A percentile compares a stretch with the other conserved stretches of the same genome.
Evolutionary conservation across 1,140 invertebrate genomes (phyloP).

Genomic region (Drosophila erecta): DNA sequence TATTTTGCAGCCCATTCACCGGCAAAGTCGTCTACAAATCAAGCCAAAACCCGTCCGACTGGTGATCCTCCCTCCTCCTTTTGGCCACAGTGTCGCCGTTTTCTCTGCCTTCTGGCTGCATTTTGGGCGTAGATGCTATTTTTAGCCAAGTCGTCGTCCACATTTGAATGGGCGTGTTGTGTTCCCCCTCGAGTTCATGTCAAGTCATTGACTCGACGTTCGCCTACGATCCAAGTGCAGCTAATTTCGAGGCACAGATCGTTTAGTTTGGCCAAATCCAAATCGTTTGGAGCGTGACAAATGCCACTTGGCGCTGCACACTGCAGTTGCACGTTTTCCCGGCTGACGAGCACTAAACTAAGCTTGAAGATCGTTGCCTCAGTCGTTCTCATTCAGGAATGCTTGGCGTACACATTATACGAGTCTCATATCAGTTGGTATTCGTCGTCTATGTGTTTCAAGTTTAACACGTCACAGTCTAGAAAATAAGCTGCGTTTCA

Average conservation of each 20-base stretch:
- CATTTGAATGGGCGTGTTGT: slow-evolving; percentile 49
- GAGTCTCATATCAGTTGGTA: slow-evolving; percentile 5
- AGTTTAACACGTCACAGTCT: slow-evolving; percentile 43
- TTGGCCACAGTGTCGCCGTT: slow-evolving; percentile 16
- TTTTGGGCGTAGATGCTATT: slow-evolving; percentile 54
- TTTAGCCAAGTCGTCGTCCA: slow-evolving; percentile 51
- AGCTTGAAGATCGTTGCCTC: slow-evolving; percentile 14
- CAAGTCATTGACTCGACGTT: slow-evolving; percentile 69
- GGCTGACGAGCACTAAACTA: slow-evolving; percentile 8
- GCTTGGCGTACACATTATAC: neutral
- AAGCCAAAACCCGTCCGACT: slow-evolving; percentile 33
- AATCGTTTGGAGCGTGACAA: slow-evolving; percentile 37
- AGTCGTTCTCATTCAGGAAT: slow-evolving; percentile 26
- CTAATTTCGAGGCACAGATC: slow-evolving; percentile 8
- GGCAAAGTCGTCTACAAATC: slow-evolving; percentile 44
- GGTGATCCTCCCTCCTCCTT: slow-evolving; percentile 11
- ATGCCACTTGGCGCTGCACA: slow-evolving; percentile 4
- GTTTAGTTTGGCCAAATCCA: slow-evolving; percentile 16
- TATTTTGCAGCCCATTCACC: slow-evolving; percentile 48
- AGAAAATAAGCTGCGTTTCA: slow-evolving; percentile 20
- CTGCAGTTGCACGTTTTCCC: slow-evolving; percentile 11
- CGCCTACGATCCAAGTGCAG: slow-evolving; percentile 23
- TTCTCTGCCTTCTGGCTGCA: slow-evolving; percentile 30
- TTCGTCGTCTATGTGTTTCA: slow-evolving; percentile 37
- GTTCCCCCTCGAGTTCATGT: slow-evolving; percentile 69